phyloP scores from a whole-genome alignment of 2,797 vertebrate species.

The Eupleurogrammus muticus region DNA sequence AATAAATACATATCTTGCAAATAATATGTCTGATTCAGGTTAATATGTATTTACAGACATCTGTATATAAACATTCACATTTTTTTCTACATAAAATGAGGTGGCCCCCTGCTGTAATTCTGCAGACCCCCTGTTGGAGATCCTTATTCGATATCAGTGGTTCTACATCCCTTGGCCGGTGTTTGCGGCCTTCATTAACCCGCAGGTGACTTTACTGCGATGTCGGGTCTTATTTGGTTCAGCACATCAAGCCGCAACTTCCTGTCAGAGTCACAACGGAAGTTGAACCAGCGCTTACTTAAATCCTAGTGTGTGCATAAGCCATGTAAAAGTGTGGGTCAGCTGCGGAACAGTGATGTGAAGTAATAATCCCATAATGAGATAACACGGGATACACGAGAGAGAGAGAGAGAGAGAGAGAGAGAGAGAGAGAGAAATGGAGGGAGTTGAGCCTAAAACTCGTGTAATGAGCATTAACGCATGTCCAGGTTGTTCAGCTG shows the following conservation, averaged over 20 bases:
- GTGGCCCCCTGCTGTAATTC: too few relatives aligned
- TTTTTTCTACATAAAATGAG: too few relatives aligned
- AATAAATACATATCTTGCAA: too few relatives aligned
- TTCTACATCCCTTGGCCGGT: neutral
- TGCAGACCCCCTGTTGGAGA: too few relatives aligned
- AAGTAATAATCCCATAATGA: conserved; percentile 79
- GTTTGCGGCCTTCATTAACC: neutral
- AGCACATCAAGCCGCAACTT: neutral
- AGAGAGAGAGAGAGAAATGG: neutral
- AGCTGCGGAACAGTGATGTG: conserved; percentile 10
- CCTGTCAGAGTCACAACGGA: conserved; percentile 39
- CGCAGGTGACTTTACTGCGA: neutral
- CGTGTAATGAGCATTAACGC: neutral
- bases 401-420: neutral
- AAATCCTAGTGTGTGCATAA: conserved; percentile 15
- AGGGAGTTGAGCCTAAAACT: conserved; percentile 6
- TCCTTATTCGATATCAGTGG: too few relatives aligned
- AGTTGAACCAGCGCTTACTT: conserved; percentile 5
- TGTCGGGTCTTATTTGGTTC: neutral
- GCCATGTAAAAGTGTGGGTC: conserved; percentile 12
- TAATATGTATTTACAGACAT: too few relatives aligned
- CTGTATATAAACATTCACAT: too few relatives aligned
- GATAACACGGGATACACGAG: conserved; percentile 48
- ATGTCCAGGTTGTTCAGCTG: neutral
- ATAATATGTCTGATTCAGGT: too few relatives aligned